These are phyloP conservation scores for Diplodus puntazzo DNA, from an alignment of 2,797 vertebrate species.

Conservation along the genomic window DNA sequence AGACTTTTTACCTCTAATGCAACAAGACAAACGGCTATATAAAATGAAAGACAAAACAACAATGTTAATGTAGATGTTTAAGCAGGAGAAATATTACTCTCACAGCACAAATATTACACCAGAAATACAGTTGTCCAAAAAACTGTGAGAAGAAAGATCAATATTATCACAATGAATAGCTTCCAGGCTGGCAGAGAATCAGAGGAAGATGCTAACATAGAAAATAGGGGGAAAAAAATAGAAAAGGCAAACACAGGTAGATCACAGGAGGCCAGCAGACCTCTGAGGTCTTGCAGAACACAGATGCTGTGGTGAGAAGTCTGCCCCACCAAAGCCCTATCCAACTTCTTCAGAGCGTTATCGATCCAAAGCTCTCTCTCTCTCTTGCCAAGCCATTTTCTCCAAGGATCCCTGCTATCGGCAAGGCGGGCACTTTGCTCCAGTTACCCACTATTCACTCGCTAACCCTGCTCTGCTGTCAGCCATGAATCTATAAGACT, in stretches of 20 bases:
- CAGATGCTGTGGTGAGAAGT: conserved; percentile 59
- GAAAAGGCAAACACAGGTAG: conserved; percentile 25
- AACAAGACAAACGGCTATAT: neutral
- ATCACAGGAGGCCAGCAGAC: conserved; percentile 43
- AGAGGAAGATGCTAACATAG: conserved; percentile 22
- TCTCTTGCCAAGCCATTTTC: conserved; percentile 66
- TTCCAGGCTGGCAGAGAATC: conserved; percentile 45
- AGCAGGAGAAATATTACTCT: neutral
- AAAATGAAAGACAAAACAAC: conserved; percentile 10
- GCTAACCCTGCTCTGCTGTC: conserved; percentile 61
- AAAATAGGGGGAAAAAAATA: conserved; percentile 8
- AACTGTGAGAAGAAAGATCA: conserved; percentile 27
- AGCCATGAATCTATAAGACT: conserved; percentile 67
- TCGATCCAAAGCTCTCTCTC: conserved; percentile 66
- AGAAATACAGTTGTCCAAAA: neutral
- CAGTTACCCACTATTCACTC: conserved; percentile 68
- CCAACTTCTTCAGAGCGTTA: conserved; percentile 69
- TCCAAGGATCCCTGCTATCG: conserved; percentile 68
- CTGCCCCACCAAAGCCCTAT: conserved; percentile 53
- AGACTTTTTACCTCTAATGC: neutral
- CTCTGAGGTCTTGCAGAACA: conserved; percentile 49
- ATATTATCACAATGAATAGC: conserved; percentile 38
- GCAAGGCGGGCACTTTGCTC: conserved; percentile 73
- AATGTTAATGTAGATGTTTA: neutral
- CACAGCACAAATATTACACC: conserved; percentile 15